phyloP scores from a whole-genome alignment of 2,113 vertebrate species.

The Triplophysa siluroides region DNA sequence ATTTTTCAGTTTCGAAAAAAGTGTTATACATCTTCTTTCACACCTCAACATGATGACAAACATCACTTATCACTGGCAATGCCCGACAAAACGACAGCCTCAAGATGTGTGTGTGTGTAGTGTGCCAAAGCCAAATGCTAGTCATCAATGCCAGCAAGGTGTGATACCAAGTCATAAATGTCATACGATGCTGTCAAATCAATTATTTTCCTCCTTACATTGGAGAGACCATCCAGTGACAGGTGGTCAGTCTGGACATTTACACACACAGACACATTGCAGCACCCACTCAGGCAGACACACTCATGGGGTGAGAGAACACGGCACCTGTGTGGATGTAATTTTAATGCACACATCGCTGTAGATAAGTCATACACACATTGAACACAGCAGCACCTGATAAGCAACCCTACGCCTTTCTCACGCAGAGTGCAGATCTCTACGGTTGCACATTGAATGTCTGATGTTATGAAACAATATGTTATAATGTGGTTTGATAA shows the following conservation, averaged over 20 bases:
- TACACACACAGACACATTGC: not conserved
- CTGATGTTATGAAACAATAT: not conserved
- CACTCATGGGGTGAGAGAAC: constrained; percentile 8
- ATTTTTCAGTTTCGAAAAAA: not conserved
- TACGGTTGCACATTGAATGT: not conserved
- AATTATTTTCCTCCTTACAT: constrained; percentile 9
- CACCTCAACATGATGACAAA: constrained; percentile 36
- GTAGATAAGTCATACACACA: not conserved
- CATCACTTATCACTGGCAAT: constrained; percentile 15
- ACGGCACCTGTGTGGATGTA: constrained; percentile 7
- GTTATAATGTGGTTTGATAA: not conserved
- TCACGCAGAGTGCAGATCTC: not conserved
- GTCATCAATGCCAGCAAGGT: constrained; percentile 33
- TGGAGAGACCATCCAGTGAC: constrained; percentile 32
- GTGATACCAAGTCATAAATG: constrained; percentile 48
- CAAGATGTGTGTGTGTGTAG: constrained; percentile 23
- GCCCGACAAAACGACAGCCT: not conserved
- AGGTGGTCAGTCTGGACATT: constrained; percentile 12
- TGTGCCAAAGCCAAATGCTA: constrained; percentile 34
- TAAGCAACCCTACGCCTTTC: not conserved
- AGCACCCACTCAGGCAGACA: constrained; percentile 13
- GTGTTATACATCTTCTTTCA: not conserved
- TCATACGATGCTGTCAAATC: constrained; percentile 37
- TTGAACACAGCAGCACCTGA: constrained; percentile 2
- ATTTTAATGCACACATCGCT: not conserved